phyloP scores from a whole-genome alignment of 2,113 vertebrate genomes.

The Ceratotherium simum region DNA sequence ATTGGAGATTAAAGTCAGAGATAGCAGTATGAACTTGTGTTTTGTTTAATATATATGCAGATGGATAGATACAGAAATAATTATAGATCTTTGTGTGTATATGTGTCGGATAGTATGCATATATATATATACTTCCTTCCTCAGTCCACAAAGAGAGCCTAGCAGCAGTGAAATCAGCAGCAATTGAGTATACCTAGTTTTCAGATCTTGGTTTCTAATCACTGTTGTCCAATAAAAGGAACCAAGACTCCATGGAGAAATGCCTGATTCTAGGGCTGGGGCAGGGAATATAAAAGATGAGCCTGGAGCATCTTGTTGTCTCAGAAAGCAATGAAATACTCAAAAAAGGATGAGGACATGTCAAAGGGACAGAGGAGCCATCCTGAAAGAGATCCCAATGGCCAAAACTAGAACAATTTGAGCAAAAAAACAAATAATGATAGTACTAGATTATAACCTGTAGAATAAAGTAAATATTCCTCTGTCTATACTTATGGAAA shows the following conservation, averaged over 20 bases:
- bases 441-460: not conserved
- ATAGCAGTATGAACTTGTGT: not conserved
- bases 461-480: not conserved
- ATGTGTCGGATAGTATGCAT: not conserved
- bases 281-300: not conserved
- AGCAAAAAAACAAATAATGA: not conserved
- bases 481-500: not conserved
- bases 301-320: not conserved
- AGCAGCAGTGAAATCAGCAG: not conserved
- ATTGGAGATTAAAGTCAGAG: not conserved
- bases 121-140: not conserved
- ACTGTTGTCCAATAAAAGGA: not conserved
- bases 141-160: not conserved
- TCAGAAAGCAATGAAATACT: not conserved
- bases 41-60: not conserved
- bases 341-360: not conserved
- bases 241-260: not conserved
- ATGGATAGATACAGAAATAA: not conserved
- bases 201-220: not conserved
- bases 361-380: not conserved
- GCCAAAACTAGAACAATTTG: not conserved
- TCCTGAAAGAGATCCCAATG: not conserved
- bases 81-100: not conserved
- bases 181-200: not conserved
- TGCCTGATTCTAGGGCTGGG: not conserved